Conservation (phyloP, 2,888 invertebrate species). For the Lacanobia oleracea region DNA sequence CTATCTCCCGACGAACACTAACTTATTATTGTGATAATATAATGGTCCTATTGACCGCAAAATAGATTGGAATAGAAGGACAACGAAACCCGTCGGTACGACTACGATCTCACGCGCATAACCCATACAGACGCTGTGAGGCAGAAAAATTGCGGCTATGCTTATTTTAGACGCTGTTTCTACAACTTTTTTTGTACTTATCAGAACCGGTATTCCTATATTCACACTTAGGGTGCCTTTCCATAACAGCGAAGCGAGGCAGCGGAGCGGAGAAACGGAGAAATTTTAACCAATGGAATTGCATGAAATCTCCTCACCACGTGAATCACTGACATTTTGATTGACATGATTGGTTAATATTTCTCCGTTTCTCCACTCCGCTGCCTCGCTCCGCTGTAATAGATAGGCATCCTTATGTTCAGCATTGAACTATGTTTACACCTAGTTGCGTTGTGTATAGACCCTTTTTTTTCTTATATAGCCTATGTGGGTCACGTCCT, state of each 20-base stretch:
- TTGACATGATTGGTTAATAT: no score
- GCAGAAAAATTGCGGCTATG: background rate
- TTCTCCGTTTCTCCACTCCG: no score
- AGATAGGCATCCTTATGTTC: background rate
- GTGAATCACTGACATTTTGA: no score
- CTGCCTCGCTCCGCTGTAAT: no score
- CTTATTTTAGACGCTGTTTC: background rate
- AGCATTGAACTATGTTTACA: background rate
- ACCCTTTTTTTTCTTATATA: constrained; percentile 24
- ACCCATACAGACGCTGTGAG: constrained; percentile 1
- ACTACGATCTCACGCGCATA: constrained; percentile 13
- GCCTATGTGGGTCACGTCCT: constrained; percentile 45
- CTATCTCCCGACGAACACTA: constrained; percentile 49
- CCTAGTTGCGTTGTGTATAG: background rate
- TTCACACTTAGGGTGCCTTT: background rate
- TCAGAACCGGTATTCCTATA: constrained; percentile 4
- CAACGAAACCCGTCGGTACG: constrained; percentile 35
- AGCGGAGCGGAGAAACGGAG: no score
- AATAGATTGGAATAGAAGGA: constrained; percentile 55
- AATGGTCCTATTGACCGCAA: constrained; percentile 61
- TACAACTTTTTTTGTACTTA: constrained; percentile 5
- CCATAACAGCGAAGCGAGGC: no score
- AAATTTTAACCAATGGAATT: no score
- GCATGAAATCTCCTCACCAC: no score
- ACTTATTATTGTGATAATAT: constrained; percentile 55